These are phyloP conservation scores for Dasysyrphus tricinctus DNA, from an alignment of 2,888 invertebrate species.

Conservation along the genomic window DNA sequence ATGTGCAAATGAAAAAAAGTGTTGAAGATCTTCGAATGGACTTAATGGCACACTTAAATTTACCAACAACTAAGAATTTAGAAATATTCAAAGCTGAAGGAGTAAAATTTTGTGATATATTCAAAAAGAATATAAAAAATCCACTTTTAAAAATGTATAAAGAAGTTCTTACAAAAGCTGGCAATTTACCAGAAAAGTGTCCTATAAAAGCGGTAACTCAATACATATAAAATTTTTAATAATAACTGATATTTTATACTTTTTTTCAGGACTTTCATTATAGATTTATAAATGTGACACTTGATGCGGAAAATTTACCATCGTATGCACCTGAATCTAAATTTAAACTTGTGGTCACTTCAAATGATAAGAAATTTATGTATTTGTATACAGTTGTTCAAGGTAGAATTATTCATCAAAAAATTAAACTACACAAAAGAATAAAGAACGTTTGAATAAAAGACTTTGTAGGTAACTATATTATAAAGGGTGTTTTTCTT, in stretches of 20 bases:
- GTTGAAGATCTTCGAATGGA: background rate
- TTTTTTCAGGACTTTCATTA: conserved; percentile 3
- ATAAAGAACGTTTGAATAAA: no score
- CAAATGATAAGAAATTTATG: background rate
- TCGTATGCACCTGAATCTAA: background rate
- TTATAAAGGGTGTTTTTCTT: no score
- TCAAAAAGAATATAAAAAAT: background rate
- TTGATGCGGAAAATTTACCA: background rate
- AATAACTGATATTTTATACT: background rate
- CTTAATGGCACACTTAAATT: background rate
- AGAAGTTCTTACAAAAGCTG: background rate
- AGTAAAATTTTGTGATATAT: background rate
- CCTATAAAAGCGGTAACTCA: background rate
- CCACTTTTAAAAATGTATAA: background rate
- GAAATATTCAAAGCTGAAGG: background rate
- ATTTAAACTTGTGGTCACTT: background rate
- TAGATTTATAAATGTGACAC: conserved; percentile 2
- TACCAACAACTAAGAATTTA: background rate
- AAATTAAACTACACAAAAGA: background rate
- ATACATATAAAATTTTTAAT: no score
- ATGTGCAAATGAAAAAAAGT: background rate
- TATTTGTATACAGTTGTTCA: background rate
- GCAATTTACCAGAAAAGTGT: background rate
- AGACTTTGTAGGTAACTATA: no score
- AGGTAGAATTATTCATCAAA: background rate